Evolutionary conservation across 2,797 vertebrate species (phyloP), one percentile per base, ranked within the genome.

Genomic region (Centropyge bicolor): DNA sequence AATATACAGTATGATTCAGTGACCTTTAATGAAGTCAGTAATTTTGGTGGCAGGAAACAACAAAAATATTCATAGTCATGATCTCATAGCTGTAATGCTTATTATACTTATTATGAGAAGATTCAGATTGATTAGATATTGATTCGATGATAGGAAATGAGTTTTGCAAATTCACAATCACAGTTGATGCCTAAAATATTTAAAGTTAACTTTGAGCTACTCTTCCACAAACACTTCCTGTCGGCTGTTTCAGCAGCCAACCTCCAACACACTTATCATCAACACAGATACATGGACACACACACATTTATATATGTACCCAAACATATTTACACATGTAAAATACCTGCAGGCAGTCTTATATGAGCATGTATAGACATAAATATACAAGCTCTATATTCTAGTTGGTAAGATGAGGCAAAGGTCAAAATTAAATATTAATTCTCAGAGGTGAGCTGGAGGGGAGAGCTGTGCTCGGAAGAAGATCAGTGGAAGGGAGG

Each of bases 381-480:
- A 41, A 14, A 61, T 14, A 31, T 20, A 77, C 11, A 70, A 0
- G 7, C 54, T 62, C 13, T 63, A 57, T 22, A 66, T 67, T 63
- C 0, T 3, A 60, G 38, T 17, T 35, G 41, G 56, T 54, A 20
- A 81, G 51, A 77, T 0, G 13, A 79, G 69, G 56, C 20, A 6
- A 52, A n/a, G 61, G 14, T 69, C 66, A 57, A 27, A 63, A 81
- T 89, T 20, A 85, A 89, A 85, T 59, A 86, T 86, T 81, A 54
- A 87, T 77, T 74, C 31, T 72, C 22, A 22, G 61, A 83, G 41
- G 71, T 80, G 74, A 61, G 38, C 31, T 24, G 41, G 48, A 71
- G 40, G 56, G 8, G 55, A 70, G 70, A 73, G 45, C 31, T 61
- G 68, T 19, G 0, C 35, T 36, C 36, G 16, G 41, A 64, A 65